Percentiles rank a stretch among this genome's conserved stretches.
Evolutionary conservation across 2,888 invertebrate species (phyloP).

Genomic region (Chrysina gloriosa): DNA sequence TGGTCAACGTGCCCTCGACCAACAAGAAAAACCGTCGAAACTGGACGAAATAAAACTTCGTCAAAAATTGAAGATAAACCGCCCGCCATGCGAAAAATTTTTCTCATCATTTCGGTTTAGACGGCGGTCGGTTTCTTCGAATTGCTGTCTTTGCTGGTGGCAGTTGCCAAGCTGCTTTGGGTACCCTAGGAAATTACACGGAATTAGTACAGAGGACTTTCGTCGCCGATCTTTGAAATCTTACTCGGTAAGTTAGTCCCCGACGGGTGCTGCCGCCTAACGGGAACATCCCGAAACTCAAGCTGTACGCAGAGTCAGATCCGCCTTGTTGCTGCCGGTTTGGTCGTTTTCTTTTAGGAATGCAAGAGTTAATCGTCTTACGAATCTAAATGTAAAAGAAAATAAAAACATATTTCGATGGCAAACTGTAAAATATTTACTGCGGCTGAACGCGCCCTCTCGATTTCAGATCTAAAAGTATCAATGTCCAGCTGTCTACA

Average conservation of each 20-base stretch:
- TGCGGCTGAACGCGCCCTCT: no score
- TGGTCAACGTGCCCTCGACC: no score
- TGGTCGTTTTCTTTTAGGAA: slow-evolving; percentile 51
- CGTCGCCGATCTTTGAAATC: neutral
- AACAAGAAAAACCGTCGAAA: no score
- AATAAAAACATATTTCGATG: no score
- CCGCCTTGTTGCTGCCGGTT: slow-evolving; percentile 62
- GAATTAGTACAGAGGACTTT: no score
- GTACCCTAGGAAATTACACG: slow-evolving; percentile 57
- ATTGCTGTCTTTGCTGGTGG: slow-evolving; percentile 55
- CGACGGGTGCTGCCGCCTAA: slow-evolving; percentile 60
- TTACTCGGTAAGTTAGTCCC: slow-evolving; percentile 60
- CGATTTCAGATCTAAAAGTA: no score
- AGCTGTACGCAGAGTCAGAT: slow-evolving; percentile 66
- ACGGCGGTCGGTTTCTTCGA: slow-evolving; percentile 54
- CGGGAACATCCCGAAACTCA: slow-evolving; percentile 65
- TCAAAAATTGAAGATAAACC: no score
- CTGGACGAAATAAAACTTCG: no score
- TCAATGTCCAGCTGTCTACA: no score
- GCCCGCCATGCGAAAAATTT: no score
- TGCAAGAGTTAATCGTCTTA: slow-evolving; percentile 58
- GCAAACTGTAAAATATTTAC: no score
- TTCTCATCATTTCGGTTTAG: slow-evolving; percentile 47
- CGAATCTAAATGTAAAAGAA: no score
- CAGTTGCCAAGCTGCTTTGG: slow-evolving; percentile 57